A percentile compares a stretch with the other conserved stretches of the same genome.
phyloP scores from a whole-genome alignment of 2,113 vertebrate genomes.

The Albula glossodonta region DNA sequence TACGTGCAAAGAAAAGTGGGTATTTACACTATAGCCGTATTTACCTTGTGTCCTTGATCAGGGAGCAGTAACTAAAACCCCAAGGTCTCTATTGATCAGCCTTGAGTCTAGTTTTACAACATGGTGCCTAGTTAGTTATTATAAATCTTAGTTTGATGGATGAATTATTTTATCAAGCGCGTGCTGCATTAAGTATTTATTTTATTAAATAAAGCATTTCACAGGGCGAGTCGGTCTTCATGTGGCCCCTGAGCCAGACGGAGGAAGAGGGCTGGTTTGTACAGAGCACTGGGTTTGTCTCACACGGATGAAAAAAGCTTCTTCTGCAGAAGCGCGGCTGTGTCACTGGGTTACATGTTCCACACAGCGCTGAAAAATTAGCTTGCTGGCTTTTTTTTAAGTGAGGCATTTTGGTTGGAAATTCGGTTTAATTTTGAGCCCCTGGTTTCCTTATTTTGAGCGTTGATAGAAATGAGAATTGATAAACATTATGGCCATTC shows the following conservation, averaged over 20 bases:
- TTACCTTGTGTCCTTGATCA: slow-evolving; percentile 81
- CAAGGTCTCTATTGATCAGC: slow-evolving; percentile 81
- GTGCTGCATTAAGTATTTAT: slow-evolving; percentile 74
- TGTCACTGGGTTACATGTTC: too few species aligned
- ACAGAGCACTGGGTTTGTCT: too few species aligned
- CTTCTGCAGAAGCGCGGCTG: too few species aligned
- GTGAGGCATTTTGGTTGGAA: too few species aligned
- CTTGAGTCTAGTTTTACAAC: slow-evolving; percentile 72
- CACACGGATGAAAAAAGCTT: too few species aligned
- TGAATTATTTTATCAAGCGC: slow-evolving; percentile 76
- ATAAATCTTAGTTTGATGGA: slow-evolving; percentile 76
- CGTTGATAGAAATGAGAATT: too few species aligned
- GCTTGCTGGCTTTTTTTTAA: too few species aligned
- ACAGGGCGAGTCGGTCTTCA: slow-evolving; percentile 33
- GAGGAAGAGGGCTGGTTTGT: background rate
- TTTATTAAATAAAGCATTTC: slow-evolving; percentile 73
- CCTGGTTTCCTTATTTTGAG: too few species aligned
- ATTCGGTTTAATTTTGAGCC: too few species aligned
- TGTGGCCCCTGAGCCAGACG: background rate
- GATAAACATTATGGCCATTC: too few species aligned
- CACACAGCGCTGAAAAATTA: too few species aligned
- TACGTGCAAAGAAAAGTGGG: slow-evolving; percentile 57
- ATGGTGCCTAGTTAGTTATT: slow-evolving; percentile 72
- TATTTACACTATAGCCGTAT: slow-evolving; percentile 77
- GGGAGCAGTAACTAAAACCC: slow-evolving; percentile 78